Conservation (phyloP, 2,797 vertebrate genomes). For the Etheostoma perlongum region DNA sequence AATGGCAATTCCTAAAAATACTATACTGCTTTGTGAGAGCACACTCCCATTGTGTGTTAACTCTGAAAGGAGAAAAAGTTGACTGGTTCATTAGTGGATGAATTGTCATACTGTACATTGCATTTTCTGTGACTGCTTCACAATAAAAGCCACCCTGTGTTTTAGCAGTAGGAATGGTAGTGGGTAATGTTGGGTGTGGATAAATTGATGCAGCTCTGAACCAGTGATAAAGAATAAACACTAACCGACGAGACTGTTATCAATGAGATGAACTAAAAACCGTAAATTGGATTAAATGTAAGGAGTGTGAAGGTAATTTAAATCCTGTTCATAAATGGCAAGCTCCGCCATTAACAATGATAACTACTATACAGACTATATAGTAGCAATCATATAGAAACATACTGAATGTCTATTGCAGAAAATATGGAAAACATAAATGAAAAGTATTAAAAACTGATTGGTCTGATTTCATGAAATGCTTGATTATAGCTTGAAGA, state of each 20-base stretch:
- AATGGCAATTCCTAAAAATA: conserved; percentile 45
- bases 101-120: neutral
- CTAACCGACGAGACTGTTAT: neutral
- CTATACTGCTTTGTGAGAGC: conserved; percentile 9
- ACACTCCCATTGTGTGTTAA: conserved; percentile 12
- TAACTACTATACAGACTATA: neutral
- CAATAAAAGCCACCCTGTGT: neutral
- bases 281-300: neutral
- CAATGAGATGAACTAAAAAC: neutral
- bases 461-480: neutral
- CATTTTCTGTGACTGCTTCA: neutral
- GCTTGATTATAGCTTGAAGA: neutral
- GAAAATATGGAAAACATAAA: neutral
- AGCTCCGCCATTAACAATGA: neutral
- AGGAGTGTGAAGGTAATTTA: neutral
- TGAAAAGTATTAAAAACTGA: neutral
- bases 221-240: neutral
- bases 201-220: neutral
- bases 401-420: neutral
- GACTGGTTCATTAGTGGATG: conserved; percentile 2
- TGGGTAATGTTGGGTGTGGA: neutral
- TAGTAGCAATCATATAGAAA: neutral
- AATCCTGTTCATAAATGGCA: neutral
- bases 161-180: neutral
- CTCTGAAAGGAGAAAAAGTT: conserved; percentile 5